Conservation (phyloP, 2,113 vertebrate genomes). For the Calypte anna region DNA sequence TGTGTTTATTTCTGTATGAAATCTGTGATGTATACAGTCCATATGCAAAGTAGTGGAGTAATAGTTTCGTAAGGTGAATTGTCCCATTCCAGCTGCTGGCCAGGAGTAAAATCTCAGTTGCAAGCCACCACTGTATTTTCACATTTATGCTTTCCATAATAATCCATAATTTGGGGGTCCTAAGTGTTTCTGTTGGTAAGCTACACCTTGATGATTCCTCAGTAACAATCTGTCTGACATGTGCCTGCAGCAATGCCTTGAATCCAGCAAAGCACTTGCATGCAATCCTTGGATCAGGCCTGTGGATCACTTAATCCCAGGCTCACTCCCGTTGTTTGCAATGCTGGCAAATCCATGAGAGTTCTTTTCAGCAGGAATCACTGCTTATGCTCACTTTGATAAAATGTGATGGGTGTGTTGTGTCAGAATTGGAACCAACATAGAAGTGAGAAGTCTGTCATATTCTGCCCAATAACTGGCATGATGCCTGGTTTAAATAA, state of each 20-base stretch:
- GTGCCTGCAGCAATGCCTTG: background rate
- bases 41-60: background rate
- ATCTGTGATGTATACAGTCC: rapidly evolving
- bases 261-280: background rate
- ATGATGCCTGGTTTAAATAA: background rate
- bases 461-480: background rate
- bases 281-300: background rate
- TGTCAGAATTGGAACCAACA: background rate
- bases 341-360: background rate
- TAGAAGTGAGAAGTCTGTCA: background rate
- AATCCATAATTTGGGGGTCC: background rate
- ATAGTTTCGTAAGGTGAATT: background rate
- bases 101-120: background rate
- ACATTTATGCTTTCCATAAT: background rate
- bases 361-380: background rate
- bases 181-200: background rate
- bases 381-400: background rate
- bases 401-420: background rate
- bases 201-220: background rate
- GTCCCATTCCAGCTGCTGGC: background rate
- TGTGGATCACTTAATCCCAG: background rate
- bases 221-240: too few relatives aligned
- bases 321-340: background rate
- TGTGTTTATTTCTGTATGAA: background rate
- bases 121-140: background rate